These are phyloP conservation scores for Ascaphus truei DNA, from an alignment of 2,113 vertebrate genomes.

Conservation along the genomic window DNA sequence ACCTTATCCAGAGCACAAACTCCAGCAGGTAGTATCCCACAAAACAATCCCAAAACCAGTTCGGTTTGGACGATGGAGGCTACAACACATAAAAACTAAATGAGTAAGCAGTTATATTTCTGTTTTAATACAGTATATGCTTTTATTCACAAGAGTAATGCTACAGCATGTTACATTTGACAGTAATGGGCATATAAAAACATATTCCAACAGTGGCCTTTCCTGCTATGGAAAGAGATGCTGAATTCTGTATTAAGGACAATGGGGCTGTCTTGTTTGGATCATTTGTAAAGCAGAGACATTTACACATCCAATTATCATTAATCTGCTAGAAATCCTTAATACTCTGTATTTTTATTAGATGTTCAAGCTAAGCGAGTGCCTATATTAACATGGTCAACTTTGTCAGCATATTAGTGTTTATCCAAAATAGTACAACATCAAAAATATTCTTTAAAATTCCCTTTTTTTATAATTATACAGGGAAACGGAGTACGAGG, in stretches of 20 bases:
- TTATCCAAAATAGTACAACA: too few species aligned
- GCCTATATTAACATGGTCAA: background rate
- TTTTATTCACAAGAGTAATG: background rate
- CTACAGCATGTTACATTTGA: background rate
- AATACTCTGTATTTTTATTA: background rate
- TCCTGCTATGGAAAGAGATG: background rate
- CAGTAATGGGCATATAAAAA: background rate
- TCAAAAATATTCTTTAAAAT: too few species aligned
- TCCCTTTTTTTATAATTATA: too few species aligned
- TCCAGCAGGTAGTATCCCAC: slow-evolving; percentile 64
- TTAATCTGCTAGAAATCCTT: background rate
- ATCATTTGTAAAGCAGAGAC: slow-evolving; percentile 1
- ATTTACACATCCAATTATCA: background rate
- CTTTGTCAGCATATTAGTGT: background rate
- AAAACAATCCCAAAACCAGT: slow-evolving; percentile 63
- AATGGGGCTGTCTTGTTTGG: background rate
- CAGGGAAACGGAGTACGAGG: too few species aligned
- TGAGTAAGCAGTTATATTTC: background rate
- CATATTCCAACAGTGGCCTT: background rate
- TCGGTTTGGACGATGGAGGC: slow-evolving; percentile 46
- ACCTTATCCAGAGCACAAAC: slow-evolving; percentile 69
- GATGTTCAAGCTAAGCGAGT: background rate
- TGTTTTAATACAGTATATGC: background rate
- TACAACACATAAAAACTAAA: slow-evolving; percentile 33
- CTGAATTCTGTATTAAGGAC: background rate